A percentile compares a stretch with the other conserved stretches of the same genome.
phyloP scores from a whole-genome alignment of 2,113 vertebrate species.

The Crotalus tigris region DNA sequence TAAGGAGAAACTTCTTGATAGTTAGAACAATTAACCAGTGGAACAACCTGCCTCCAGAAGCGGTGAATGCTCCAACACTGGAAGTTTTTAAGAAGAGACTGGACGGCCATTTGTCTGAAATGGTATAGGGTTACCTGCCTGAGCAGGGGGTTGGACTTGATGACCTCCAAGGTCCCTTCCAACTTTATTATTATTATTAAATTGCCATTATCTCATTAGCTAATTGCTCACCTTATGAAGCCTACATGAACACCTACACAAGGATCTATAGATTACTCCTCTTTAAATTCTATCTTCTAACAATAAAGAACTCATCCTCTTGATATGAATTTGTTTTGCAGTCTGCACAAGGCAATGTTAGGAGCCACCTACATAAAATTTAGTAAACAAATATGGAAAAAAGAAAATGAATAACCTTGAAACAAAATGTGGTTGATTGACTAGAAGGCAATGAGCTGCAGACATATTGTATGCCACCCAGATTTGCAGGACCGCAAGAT shows the following conservation, averaged over 20 bases:
- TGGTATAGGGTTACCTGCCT: no score
- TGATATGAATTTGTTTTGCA: neutral
- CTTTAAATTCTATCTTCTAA: neutral
- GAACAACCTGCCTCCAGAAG: no score
- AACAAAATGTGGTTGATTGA: neutral
- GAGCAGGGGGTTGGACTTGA: no score
- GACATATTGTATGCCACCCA: neutral
- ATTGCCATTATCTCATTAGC: neutral
- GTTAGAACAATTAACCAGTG: no score
- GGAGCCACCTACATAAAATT: neutral
- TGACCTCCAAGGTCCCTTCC: no score
- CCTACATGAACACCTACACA: neutral
- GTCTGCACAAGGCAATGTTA: neutral
- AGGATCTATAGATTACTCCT: neutral
- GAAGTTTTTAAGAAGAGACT: no score
- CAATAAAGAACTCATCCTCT: neutral
- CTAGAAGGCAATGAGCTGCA: neutral
- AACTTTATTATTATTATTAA: neutral
- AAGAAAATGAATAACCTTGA: neutral
- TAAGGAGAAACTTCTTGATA: no score
- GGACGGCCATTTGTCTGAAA: no score
- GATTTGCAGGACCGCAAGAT: neutral
- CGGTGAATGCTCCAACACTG: no score
- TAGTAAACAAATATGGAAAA: neutral
- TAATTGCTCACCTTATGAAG: neutral